These are phyloP conservation scores for Thunnus maccoyii DNA, from an alignment of 2,113 vertebrate species.

Conservation along the genomic window DNA sequence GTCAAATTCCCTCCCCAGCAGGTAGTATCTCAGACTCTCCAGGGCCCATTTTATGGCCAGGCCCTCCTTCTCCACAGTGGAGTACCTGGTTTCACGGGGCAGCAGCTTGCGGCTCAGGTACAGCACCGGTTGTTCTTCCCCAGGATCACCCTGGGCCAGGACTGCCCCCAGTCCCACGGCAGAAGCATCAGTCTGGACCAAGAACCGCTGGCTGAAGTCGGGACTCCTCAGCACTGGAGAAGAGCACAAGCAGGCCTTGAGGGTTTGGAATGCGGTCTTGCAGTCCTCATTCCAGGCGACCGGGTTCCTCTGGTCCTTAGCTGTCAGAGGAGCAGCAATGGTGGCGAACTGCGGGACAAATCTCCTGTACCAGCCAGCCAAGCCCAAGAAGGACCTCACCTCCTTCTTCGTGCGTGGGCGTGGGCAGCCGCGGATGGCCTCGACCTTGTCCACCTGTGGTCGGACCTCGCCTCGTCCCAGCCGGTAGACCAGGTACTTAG, in stretches of 20 bases:
- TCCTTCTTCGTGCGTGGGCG: too few relatives aligned
- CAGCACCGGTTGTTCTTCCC: not conserved
- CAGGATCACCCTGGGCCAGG: not conserved
- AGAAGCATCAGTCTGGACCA: not conserved
- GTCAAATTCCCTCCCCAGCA: not conserved
- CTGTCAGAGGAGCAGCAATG: not conserved
- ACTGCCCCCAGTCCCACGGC: not conserved
- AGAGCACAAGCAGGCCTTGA: too few relatives aligned
- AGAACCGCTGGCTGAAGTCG: not conserved
- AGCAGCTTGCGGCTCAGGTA: not conserved
- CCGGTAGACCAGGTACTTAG: not conserved
- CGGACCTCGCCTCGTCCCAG: too few relatives aligned
- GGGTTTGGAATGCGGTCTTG: not conserved
- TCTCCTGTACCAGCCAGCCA: too few relatives aligned
- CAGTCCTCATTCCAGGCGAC: not conserved
- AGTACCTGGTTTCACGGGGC: not conserved
- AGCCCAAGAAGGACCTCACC: too few relatives aligned
- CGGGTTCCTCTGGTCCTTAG: not conserved
- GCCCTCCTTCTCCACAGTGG: not conserved
- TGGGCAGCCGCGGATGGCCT: not conserved
- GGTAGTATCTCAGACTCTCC: not conserved
- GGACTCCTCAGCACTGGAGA: too few relatives aligned
- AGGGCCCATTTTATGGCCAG: not conserved
- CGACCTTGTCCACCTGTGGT: not conserved
- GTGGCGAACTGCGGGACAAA: too few relatives aligned